These are phyloP conservation scores for Acanthisitta chloris DNA, from an alignment of 2,113 vertebrate genomes.

Conservation along the genomic window DNA sequence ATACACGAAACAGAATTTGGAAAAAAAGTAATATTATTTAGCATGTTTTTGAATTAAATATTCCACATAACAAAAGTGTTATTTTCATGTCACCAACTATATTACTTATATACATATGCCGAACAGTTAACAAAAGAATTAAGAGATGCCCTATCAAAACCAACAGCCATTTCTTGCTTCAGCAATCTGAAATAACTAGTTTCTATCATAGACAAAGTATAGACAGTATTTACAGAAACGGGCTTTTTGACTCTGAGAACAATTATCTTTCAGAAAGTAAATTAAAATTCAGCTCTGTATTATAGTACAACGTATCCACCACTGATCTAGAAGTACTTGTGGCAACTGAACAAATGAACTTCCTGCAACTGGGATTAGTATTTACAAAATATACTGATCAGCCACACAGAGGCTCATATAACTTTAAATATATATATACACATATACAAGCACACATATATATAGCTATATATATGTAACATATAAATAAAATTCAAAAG, in stretches of 20 bases:
- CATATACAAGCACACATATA: conserved; percentile 59
- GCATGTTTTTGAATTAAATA: conserved; percentile 82
- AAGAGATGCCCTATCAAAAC: conserved; percentile 65
- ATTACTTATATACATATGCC: conserved; percentile 73
- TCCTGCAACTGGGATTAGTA: conserved; percentile 54
- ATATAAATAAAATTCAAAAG: conserved; percentile 71
- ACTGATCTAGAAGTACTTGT: conserved; percentile 41
- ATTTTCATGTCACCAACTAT: conserved; percentile 70
- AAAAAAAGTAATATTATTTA: conserved; percentile 81
- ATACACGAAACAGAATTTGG: conserved; percentile 69
- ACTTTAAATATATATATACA: conserved; percentile 62
- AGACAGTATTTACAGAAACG: conserved; percentile 63
- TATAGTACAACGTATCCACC: conserved; percentile 56
- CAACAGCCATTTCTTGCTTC: conserved; percentile 55
- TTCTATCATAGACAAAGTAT: conserved; percentile 60
- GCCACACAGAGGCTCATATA: conserved; percentile 74
- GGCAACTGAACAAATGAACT: conserved; percentile 33
- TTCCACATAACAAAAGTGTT: conserved; percentile 80
- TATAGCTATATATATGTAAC: conserved; percentile 65
- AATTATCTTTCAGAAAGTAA: conserved; percentile 57
- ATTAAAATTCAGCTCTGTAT: conserved; percentile 52
- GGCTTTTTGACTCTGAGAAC: conserved; percentile 30
- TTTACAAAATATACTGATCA: conserved; percentile 77
- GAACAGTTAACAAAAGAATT: conserved; percentile 59
- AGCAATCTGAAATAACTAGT: conserved; percentile 50